Conservation (phyloP, 2,113 vertebrate genomes). For the Centrocercus urophasianus region DNA sequence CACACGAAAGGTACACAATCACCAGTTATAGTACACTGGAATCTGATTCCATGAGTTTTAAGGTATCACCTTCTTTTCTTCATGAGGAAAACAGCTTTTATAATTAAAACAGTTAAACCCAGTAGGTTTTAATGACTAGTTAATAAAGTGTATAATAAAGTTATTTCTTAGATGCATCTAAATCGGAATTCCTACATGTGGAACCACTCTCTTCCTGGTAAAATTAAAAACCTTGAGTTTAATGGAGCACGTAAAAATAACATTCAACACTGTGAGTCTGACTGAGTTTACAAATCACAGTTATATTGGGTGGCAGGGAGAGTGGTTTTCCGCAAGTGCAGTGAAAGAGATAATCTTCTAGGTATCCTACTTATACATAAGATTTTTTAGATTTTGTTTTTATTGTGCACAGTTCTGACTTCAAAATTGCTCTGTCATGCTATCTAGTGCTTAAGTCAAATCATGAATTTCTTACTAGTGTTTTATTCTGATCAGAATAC, state of each 20-base stretch:
- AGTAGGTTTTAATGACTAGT: neutral
- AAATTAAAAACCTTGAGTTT: constrained; percentile 3
- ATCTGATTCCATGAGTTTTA: neutral
- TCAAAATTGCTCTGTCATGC: neutral
- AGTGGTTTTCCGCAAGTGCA: neutral
- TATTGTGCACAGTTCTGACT: neutral
- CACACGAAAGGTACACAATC: neutral
- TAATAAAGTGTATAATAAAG: constrained; percentile 18
- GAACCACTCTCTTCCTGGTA: neutral
- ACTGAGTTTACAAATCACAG: neutral
- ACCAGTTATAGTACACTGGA: neutral
- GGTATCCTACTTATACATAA: neutral
- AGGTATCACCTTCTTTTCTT: neutral
- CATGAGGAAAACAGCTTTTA: neutral
- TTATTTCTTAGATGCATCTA: neutral
- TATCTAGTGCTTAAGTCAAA: neutral
- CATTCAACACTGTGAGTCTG: neutral
- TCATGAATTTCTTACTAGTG: neutral
- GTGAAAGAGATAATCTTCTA: neutral
- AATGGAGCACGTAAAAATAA: neutral
- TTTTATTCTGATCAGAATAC: neutral
- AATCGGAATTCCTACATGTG: neutral
- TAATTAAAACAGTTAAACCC: constrained; percentile 9
- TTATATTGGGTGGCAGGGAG: neutral
- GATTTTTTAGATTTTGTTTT: neutral